Conservation (phyloP, 2,113 vertebrate genomes). For the Pitta sordida region DNA sequence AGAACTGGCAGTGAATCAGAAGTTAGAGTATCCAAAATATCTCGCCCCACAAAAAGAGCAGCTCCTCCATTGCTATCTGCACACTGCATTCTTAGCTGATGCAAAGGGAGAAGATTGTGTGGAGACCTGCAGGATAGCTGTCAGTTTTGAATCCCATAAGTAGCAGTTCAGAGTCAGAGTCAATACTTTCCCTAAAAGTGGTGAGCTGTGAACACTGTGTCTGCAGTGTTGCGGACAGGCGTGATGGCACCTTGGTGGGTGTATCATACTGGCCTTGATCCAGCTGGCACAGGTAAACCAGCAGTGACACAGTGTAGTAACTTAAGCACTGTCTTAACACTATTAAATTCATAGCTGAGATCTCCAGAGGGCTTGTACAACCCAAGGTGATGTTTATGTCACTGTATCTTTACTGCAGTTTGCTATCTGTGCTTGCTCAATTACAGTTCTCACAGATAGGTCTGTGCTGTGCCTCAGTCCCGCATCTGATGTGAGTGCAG, state of each 20-base stretch:
- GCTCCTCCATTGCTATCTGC: not conserved
- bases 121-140: not conserved
- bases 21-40: not conserved
- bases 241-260: conserved; percentile 11
- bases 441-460: not conserved
- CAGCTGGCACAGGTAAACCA: conserved; percentile 50
- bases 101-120: not conserved
- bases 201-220: not conserved
- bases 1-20: not conserved
- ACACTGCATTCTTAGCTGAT: not conserved
- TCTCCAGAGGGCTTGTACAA: conserved; percentile 20
- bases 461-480: not conserved
- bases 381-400: not conserved
- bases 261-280: not conserved
- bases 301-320: not conserved
- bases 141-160: not conserved
- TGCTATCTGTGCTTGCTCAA: not conserved
- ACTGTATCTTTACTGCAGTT: not conserved
- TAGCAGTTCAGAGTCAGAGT: not conserved
- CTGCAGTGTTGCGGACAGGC: conserved; percentile 12
- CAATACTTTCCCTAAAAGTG: not conserved
- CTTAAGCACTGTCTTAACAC: conserved; percentile 20
- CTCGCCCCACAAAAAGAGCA: not conserved
- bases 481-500: not conserved
- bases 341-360: not conserved